phyloP scores from a whole-genome alignment of 2,113 vertebrate genomes.

The Cheilinus undulatus region DNA sequence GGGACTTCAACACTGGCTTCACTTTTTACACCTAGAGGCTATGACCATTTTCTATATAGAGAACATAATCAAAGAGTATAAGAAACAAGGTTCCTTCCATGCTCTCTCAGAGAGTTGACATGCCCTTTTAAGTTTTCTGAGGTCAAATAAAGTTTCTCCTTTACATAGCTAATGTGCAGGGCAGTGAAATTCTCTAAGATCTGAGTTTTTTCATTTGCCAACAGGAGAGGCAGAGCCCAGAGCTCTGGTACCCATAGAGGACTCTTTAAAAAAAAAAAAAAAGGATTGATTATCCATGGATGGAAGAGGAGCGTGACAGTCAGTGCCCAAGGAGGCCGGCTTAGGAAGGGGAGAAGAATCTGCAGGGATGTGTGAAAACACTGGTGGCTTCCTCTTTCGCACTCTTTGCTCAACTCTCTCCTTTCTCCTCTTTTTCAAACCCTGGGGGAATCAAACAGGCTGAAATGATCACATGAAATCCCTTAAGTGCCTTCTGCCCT shows the following conservation, averaged over 20 bases:
- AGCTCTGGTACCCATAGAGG: conserved; percentile 62
- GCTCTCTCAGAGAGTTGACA: background rate
- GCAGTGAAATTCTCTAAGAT: conserved; percentile 76
- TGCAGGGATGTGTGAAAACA: conserved; percentile 68
- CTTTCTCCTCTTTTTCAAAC: conserved; percentile 54
- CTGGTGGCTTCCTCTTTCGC: conserved; percentile 53
- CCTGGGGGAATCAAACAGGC: conserved; percentile 75
- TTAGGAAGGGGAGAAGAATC: conserved; percentile 63
- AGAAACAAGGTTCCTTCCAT: conserved; percentile 20
- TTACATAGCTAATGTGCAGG: conserved; percentile 68
- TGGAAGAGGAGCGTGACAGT: conserved; percentile 78
- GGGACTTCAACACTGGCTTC: background rate
- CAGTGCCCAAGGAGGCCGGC: conserved; percentile 74
- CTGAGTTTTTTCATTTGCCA: conserved; percentile 59
- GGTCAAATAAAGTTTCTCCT: conserved; percentile 74
- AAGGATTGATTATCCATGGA: conserved; percentile 83
- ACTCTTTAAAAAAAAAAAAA: conserved; percentile 66
- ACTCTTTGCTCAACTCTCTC: conserved; percentile 42
- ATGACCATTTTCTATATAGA: background rate
- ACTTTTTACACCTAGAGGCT: background rate
- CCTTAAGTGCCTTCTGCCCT: conserved; percentile 69
- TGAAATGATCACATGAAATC: conserved; percentile 76
- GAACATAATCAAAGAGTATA: background rate
- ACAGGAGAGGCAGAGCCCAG: conserved; percentile 61
- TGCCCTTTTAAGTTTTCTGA: conserved; percentile 50